Percentiles rank a stretch among this genome's conserved stretches.
Evolutionary conservation across 2,113 vertebrate species (phyloP).

Genomic region (Coptodon bakossiorum): DNA sequence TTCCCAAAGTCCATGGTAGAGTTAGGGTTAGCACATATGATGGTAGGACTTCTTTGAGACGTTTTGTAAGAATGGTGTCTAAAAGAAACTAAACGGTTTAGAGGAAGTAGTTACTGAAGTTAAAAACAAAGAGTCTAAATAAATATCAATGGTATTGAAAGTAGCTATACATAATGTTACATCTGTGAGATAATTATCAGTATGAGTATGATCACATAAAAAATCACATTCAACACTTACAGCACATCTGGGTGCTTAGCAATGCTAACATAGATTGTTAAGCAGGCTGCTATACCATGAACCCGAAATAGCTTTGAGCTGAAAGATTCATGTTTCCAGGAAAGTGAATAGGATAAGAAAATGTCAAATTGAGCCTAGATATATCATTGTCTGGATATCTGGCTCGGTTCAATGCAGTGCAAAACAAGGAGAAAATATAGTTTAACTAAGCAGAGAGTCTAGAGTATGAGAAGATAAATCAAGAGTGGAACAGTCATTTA

Average conservation of each 20-base stretch:
- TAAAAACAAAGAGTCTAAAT: not conserved
- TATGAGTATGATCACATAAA: not conserved
- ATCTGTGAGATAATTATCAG: not conserved
- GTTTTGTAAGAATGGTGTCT: not conserved
- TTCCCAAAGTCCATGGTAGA: not conserved
- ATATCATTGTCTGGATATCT: not conserved
- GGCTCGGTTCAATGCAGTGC: fast-evolving
- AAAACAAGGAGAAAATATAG: not conserved
- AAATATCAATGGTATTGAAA: not conserved
- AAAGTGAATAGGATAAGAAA: not conserved
- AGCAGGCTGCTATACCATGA: not conserved
- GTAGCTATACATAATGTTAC: not conserved
- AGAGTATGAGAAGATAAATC: not conserved
- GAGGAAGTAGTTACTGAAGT: not conserved
- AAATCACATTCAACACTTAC: not conserved
- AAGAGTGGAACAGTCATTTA: not conserved
- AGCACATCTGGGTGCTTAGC: not conserved
- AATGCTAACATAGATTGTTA: not conserved
- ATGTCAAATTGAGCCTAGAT: not conserved
- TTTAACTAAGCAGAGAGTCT: not conserved
- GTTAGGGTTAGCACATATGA: not conserved
- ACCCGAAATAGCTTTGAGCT: not conserved
- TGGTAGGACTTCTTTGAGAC: not conserved
- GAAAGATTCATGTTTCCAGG: not conserved
- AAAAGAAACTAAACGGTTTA: not conserved